These are phyloP conservation scores for Dipodomys stephensi DNA, from an alignment of 2,113 vertebrate species.

Conservation along the genomic window DNA sequence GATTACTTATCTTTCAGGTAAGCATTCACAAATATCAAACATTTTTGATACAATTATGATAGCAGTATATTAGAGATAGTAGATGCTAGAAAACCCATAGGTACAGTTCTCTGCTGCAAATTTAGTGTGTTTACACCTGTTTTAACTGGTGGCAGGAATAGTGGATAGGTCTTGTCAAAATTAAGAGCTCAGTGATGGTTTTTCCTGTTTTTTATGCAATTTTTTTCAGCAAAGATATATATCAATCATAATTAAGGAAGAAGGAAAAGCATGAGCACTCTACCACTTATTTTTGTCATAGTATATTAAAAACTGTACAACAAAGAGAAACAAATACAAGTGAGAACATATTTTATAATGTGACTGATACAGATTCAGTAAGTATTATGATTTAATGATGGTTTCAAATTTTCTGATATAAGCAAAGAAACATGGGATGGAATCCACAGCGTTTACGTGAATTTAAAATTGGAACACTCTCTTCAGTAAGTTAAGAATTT, in stretches of 20 bases:
- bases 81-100: background rate
- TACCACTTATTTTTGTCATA: background rate
- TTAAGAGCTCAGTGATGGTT: background rate
- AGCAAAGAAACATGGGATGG: background rate
- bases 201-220: background rate
- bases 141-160: background rate
- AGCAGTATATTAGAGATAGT: background rate
- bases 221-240: background rate
- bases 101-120: background rate
- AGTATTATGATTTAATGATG: background rate
- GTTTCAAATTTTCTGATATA: background rate
- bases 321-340: background rate
- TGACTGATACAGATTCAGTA: background rate
- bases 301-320: conserved; percentile 15
- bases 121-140: conserved; percentile 5
- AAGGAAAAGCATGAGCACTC: background rate
- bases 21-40: conserved; percentile 34
- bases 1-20: conserved; percentile 55
- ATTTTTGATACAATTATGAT: conserved; percentile 52
- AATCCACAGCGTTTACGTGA: background rate
- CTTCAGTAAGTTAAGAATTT: background rate
- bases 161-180: background rate
- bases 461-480: background rate
- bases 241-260: background rate
- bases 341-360: conserved; percentile 1